A percentile compares a stretch with the other conserved stretches of the same genome.
These are phyloP conservation scores for Ceyx melanurus DNA, from an alignment of 2,113 vertebrate genomes.

Conservation along the genomic window DNA sequence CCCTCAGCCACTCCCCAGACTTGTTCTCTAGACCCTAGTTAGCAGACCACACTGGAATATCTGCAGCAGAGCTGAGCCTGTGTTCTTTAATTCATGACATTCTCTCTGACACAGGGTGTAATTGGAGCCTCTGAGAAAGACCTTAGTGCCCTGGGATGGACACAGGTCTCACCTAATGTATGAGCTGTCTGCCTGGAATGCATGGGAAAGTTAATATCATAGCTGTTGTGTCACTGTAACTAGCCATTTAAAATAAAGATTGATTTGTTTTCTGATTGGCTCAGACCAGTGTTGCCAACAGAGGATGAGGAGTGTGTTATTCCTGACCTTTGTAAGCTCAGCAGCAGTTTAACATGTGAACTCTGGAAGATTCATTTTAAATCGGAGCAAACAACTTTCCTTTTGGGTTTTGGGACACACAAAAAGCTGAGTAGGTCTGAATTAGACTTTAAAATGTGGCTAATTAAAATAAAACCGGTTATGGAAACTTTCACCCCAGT, in stretches of 20 bases:
- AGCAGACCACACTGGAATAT: neutral
- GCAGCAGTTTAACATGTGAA: constrained; percentile 19
- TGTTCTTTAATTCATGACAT: neutral
- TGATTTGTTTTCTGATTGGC: neutral
- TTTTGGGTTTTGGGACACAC: neutral
- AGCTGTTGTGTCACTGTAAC: neutral
- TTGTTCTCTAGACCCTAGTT: too few relatives aligned
- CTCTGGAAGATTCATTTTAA: constrained; percentile 16
- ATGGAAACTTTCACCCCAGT: neutral
- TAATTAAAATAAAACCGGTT: constrained; percentile 22
- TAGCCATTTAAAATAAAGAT: neutral
- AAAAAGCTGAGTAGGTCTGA: constrained; percentile 30
- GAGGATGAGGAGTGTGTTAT: neutral
- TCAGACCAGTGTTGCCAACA: neutral
- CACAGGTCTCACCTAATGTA: neutral
- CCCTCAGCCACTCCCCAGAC: too few relatives aligned
- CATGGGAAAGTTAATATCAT: neutral
- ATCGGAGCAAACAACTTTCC: neutral
- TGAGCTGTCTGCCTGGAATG: neutral
- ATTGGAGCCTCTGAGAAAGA: neutral
- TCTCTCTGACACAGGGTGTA: neutral
- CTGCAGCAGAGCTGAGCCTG: neutral
- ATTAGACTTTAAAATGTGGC: constrained; percentile 18
- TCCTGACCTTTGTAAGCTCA: constrained; percentile 30
- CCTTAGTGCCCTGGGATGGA: neutral